Conservation (phyloP, 2,113 vertebrate species). For the Ptilonorhynchus violaceus region DNA sequence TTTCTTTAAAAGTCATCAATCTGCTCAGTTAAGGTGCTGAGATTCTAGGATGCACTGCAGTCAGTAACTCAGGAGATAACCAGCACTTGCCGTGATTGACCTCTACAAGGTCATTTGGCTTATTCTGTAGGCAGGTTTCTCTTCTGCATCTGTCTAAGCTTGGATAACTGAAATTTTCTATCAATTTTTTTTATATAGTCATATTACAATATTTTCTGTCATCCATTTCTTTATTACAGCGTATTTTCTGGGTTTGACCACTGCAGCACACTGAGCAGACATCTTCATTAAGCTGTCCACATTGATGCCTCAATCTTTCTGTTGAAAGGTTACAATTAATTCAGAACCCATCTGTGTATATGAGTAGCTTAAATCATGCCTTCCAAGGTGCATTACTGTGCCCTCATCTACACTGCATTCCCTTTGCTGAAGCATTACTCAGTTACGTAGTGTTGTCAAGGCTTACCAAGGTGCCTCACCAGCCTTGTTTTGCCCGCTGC, state of each 20-base stretch:
- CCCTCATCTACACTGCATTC: slow-evolving; percentile 14
- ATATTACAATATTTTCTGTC: not conserved
- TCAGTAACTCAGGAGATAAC: not conserved
- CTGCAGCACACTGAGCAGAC: not conserved
- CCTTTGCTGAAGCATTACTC: slow-evolving; percentile 33
- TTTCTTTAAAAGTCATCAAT: not conserved
- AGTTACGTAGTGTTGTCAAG: slow-evolving; percentile 35
- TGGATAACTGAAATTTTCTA: slow-evolving; percentile 22
- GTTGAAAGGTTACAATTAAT: slow-evolving; percentile 60
- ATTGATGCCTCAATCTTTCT: slow-evolving; percentile 39
- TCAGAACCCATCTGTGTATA: slow-evolving; percentile 35
- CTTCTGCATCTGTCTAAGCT: not conserved
- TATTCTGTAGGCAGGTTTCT: not conserved
- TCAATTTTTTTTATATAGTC: not conserved
- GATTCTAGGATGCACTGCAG: not conserved
- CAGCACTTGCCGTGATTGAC: not conserved
- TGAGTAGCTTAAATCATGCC: slow-evolving; percentile 47
- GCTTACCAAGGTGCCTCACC: slow-evolving; percentile 19
- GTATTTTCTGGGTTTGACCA: slow-evolving; percentile 33
- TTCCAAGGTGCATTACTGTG: slow-evolving; percentile 35
- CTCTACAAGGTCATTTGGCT: not conserved
- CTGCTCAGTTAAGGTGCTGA: not conserved
- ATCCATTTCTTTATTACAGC: not conserved
- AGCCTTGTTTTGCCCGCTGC: slow-evolving; percentile 17
- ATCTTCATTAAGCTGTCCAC: slow-evolving; percentile 59